Conservation (phyloP, 1,140 invertebrate genomes). For the Drosophila grimshawi region DNA sequence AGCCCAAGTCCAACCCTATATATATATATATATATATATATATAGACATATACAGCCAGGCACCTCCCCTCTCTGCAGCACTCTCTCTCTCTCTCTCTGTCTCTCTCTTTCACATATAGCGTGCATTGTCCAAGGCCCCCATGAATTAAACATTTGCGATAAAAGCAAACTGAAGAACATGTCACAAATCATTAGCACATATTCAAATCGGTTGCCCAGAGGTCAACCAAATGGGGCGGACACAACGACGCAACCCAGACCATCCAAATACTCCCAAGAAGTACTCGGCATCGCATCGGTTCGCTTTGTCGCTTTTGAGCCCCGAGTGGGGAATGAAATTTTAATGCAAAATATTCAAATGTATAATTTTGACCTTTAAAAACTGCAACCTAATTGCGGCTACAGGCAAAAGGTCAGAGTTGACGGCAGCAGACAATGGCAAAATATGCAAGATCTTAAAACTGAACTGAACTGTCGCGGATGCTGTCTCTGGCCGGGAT, state of each 20-base stretch:
- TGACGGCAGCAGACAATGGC: conserved; percentile 32
- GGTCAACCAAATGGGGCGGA: conserved; percentile 40
- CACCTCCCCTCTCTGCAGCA: neutral
- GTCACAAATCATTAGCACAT: conserved; percentile 82
- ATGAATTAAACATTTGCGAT: conserved; percentile 80
- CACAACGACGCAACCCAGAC: conserved; percentile 1
- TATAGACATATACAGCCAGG: neutral
- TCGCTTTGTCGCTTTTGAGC: too few relatives aligned
- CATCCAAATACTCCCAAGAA: neutral
- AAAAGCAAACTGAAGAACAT: conserved; percentile 57
- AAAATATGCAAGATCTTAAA: conserved; percentile 34
- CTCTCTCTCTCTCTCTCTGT: neutral
- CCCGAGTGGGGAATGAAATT: conserved; percentile 20
- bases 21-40: neutral
- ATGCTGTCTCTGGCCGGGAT: conserved; percentile 28
- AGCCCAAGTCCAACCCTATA: conserved; percentile 27
- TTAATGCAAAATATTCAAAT: conserved; percentile 70
- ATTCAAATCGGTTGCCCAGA: conserved; percentile 67
- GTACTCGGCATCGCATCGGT: conserved; percentile 12
- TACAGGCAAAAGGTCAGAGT: conserved; percentile 21
- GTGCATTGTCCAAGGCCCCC: conserved; percentile 36
- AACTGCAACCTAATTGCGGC: conserved; percentile 72
- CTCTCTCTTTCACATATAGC: neutral
- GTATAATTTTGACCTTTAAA: conserved; percentile 64
- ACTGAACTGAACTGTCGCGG: conserved; percentile 14